These are phyloP conservation scores for Pectinophora gossypiella DNA, from an alignment of 1,140 invertebrate species.

Conservation along the genomic window DNA sequence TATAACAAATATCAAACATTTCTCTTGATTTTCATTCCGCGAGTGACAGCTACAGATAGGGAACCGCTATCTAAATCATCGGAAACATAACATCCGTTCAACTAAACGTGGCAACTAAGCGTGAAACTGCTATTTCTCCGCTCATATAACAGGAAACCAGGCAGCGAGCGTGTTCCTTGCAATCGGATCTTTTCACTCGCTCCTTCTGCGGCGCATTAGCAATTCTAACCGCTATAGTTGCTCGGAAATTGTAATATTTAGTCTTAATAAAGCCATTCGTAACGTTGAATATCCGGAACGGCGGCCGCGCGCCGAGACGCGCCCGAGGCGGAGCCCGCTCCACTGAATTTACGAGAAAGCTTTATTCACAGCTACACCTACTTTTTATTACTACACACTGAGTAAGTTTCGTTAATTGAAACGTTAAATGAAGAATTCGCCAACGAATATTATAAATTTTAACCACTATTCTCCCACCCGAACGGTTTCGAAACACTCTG, in stretches of 20 bases:
- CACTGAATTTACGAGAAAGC: slow-evolving; percentile 50
- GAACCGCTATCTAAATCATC: slow-evolving; percentile 34
- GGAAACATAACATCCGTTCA: slow-evolving; percentile 37
- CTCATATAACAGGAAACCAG: slow-evolving; percentile 52
- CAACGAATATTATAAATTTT: slow-evolving; percentile 25
- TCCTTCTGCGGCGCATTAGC: slow-evolving; percentile 51
- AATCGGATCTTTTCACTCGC: slow-evolving; percentile 61
- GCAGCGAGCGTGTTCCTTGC: slow-evolving; percentile 30
- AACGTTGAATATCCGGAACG: slow-evolving; percentile 61
- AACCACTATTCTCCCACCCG: slow-evolving; percentile 38
- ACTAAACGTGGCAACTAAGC: slow-evolving; percentile 40
- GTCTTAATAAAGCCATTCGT: slow-evolving; percentile 70
- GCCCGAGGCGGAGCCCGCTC: slow-evolving; percentile 35
- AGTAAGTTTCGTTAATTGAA: slow-evolving; percentile 31
- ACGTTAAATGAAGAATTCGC: slow-evolving; percentile 4
- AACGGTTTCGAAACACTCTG: slow-evolving; percentile 30
- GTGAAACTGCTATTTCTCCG: slow-evolving; percentile 61
- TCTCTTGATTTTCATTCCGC: too few relatives aligned
- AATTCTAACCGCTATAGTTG: slow-evolving; percentile 65
- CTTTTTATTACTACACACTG: slow-evolving; percentile 22
- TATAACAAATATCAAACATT: too few relatives aligned
- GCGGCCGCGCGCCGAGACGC: slow-evolving; percentile 30
- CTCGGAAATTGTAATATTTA: slow-evolving; percentile 68
- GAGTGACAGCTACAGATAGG: too few relatives aligned
- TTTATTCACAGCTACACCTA: slow-evolving; percentile 40